Percentiles rank a stretch among this genome's conserved stretches.
These are phyloP conservation scores for Halocynthia roretzi DNA, from an alignment of 23 tunicate species.

Conservation along the genomic window DNA sequence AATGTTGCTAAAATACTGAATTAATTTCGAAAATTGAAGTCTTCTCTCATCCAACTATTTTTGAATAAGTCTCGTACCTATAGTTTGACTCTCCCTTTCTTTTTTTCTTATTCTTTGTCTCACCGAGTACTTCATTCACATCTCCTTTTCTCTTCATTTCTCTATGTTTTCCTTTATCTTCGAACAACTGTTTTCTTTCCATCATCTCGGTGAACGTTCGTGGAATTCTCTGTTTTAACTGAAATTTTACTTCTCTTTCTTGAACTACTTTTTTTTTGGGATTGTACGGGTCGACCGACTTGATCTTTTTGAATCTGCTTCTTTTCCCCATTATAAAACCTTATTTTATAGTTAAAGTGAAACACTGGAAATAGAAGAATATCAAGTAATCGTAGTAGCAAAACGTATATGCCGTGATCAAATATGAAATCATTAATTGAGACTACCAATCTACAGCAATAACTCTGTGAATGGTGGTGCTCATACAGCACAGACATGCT, in stretches of 20 bases:
- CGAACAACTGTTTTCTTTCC: neutral
- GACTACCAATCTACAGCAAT: too few relatives aligned
- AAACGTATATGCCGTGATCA: too few relatives aligned
- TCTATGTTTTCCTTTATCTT: too few relatives aligned
- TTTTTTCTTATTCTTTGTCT: neutral
- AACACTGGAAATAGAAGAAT: neutral
- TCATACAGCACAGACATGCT: too few relatives aligned
- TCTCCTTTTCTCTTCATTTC: neutral
- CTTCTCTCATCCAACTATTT: too few relatives aligned
- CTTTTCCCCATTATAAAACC: constrained; percentile 19
- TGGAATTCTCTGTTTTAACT: constrained; percentile 6
- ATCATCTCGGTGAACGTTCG: constrained; percentile 23
- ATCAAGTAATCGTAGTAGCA: neutral
- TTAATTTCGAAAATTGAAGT: neutral
- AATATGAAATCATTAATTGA: too few relatives aligned
- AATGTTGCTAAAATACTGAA: neutral
- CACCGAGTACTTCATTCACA: neutral
- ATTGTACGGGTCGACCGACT: constrained; percentile 6
- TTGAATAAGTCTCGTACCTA: neutral
- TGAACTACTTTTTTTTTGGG: neutral
- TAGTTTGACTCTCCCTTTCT: constrained; percentile 5
- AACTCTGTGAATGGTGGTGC: too few relatives aligned
- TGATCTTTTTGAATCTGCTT: constrained; percentile 3
- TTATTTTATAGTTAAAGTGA: neutral
- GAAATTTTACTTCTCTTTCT: neutral